Percentiles rank a stretch among this genome's conserved stretches.
phyloP scores from a whole-genome alignment of 1,140 invertebrate species.

The Pseudoatta argentina region DNA sequence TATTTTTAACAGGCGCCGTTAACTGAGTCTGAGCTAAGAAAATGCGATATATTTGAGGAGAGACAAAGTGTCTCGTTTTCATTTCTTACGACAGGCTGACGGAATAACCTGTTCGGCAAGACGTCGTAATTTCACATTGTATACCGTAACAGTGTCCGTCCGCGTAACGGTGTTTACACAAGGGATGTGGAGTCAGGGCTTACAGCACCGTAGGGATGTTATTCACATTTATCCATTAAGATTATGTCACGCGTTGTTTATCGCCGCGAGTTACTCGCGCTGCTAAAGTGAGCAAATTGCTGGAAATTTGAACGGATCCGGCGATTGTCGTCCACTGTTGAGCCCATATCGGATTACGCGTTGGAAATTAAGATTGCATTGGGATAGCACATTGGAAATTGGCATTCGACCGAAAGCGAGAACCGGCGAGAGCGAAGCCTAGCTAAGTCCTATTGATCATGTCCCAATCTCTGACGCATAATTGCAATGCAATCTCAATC shows the following conservation, averaged over 20 bases:
- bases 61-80: slow-evolving; percentile 6
- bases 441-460: slow-evolving; percentile 27
- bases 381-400: slow-evolving; percentile 36
- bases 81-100: slow-evolving; percentile 14
- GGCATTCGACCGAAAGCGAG: background rate
- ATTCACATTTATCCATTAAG: slow-evolving; percentile 62
- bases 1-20: background rate
- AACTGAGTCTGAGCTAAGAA: background rate
- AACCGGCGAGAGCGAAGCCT: background rate
- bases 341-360: background rate
- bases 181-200: slow-evolving; percentile 47
- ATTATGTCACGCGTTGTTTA: slow-evolving; percentile 55
- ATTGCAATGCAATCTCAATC: slow-evolving; percentile 45
- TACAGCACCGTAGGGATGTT: slow-evolving; percentile 52
- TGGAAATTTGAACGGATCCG: slow-evolving; percentile 14
- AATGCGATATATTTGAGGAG: background rate
- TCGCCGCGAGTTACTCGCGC: background rate
- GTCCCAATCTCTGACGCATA: slow-evolving; percentile 23
- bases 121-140: slow-evolving; percentile 51
- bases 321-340: background rate
- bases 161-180: slow-evolving; percentile 45
- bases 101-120: slow-evolving; percentile 26
- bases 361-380: slow-evolving; percentile 48
- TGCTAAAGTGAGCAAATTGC: slow-evolving; percentile 39
- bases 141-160: slow-evolving; percentile 27